Conservation (phyloP, 1,140 invertebrate genomes). For the Anagrus nilaparvatae region DNA sequence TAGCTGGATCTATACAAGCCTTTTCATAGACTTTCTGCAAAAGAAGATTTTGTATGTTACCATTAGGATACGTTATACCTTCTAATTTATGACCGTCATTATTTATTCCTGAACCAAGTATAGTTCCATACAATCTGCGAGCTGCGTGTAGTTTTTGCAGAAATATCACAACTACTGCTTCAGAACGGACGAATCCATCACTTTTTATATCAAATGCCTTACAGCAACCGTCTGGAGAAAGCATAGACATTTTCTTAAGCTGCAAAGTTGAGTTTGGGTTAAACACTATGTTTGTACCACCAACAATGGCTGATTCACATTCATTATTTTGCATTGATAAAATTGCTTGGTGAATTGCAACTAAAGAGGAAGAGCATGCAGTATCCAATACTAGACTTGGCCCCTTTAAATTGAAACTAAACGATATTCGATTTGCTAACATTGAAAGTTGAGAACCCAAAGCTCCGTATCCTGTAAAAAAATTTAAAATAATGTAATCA, state of each 20-base stretch:
- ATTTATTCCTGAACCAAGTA: slow-evolving; percentile 51
- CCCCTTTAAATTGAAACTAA: slow-evolving; percentile 21
- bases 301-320: background rate
- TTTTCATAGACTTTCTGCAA: slow-evolving; percentile 8
- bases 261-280: background rate
- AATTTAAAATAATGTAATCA: too few relatives aligned
- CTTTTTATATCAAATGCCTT: slow-evolving; percentile 49
- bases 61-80: slow-evolving; percentile 45
- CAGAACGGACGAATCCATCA: slow-evolving; percentile 56
- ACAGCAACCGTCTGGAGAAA: slow-evolving; percentile 51
- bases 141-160: slow-evolving; percentile 47
- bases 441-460: slow-evolving; percentile 19
- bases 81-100: slow-evolving; percentile 46
- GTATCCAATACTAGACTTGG: slow-evolving; percentile 38
- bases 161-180: slow-evolving; percentile 48
- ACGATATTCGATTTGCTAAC: slow-evolving; percentile 23
- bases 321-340: background rate
- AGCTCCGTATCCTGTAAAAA: slow-evolving; percentile 9
- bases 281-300: background rate
- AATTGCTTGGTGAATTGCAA: slow-evolving; percentile 6
- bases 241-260: background rate
- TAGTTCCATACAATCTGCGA: slow-evolving; percentile 46
- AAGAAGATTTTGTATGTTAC: slow-evolving; percentile 1
- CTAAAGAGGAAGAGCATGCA: slow-evolving; percentile 29
- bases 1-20: slow-evolving; percentile 2